These are phyloP conservation scores for Endotricha flammealis DNA, from an alignment of 2,888 invertebrate genomes.

Conservation along the genomic window DNA sequence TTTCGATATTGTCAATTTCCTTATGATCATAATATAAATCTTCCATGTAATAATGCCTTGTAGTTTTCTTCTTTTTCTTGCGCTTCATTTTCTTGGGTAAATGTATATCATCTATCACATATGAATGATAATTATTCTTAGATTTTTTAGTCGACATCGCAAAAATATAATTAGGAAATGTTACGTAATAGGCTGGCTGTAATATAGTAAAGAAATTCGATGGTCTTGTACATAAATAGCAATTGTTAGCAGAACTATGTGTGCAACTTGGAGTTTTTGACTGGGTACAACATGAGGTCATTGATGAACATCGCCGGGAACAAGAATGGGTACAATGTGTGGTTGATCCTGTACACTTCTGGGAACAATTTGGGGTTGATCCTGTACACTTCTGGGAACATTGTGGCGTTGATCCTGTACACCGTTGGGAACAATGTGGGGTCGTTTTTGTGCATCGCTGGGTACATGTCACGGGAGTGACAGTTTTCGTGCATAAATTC, in stretches of 20 bases:
- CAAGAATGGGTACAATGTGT: no score
- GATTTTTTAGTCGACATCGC: conserved; percentile 23
- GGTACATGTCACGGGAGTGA: conserved; percentile 24
- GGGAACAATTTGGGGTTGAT: conserved; percentile 24
- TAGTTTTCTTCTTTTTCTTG: conserved; percentile 25
- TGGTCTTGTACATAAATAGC: conserved; percentile 26
- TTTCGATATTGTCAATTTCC: conserved; percentile 22
- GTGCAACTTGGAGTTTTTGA: no score
- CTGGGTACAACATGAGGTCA: conserved; percentile 23
- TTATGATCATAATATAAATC: conserved; percentile 30
- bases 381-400: conserved; percentile 22
- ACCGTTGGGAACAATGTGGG: no score
- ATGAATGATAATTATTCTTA: conserved; percentile 25
- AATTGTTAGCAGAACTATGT: conserved; percentile 10
- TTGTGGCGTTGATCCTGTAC: conserved; percentile 13
- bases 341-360: conserved; percentile 24
- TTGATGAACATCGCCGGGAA: no score
- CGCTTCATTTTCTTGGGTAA: conserved; percentile 30
- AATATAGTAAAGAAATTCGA: conserved; percentile 18
- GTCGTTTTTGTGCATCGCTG: conserved; percentile 22
- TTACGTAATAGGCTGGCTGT: conserved; percentile 29
- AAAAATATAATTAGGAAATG: conserved; percentile 36
- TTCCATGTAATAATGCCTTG: conserved; percentile 22
- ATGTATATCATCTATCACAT: conserved; percentile 27
- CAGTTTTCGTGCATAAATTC: conserved; percentile 35